Base-by-base conservation (phyloP, 2,113 vertebrate genomes). In the Channa argus region DNA sequence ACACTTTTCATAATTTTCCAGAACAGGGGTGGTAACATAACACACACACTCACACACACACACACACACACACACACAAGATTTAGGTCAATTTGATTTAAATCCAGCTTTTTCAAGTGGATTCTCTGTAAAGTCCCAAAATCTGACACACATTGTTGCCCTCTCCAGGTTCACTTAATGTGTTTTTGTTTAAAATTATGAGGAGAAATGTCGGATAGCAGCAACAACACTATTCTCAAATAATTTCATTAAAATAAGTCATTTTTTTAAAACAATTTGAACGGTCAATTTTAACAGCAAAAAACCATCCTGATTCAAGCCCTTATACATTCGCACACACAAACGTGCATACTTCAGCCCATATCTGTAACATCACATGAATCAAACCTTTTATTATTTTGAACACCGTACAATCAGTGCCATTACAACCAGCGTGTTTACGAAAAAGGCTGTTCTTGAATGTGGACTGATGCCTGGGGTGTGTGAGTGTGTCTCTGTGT, bases 351-450 rank as follows among this genome's bases (percentile, higher is more conserved):
- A 1, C 24, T 24, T 24, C 24, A 24, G 46, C 61, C 43, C 37
- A 58, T 15, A 55, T 70, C 78, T 71, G 56, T 47, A 49, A 59
- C 44, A 77, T 54, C 75, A 83, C 76, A 58, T 76, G 38, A 76
- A 49, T 34, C 51, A 50, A 55, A 59, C 12, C 52, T n/a, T 50
- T 36, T 62, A 24, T 56, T 55, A 8, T 10, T 54, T 56, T 65
- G 15, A 62, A 74, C 33, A 13, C 2, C 10, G 1, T 71, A 64
- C 82, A 71, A 81, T 84, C 83, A 80, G 75, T 79, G 77, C 79
- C 88, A 86, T 83, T 47, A 52, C 34, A 86, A 56, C 71, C 46
- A 60, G 71, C 75, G 67, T 79, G 82, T 90, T 76, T 77, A 69
- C 79, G 43, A 45, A 50, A 53, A 44, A 63, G 72, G 55, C 63